phyloP scores from a whole-genome alignment of 2,888 invertebrate species.

The Cynaeus angustus region DNA sequence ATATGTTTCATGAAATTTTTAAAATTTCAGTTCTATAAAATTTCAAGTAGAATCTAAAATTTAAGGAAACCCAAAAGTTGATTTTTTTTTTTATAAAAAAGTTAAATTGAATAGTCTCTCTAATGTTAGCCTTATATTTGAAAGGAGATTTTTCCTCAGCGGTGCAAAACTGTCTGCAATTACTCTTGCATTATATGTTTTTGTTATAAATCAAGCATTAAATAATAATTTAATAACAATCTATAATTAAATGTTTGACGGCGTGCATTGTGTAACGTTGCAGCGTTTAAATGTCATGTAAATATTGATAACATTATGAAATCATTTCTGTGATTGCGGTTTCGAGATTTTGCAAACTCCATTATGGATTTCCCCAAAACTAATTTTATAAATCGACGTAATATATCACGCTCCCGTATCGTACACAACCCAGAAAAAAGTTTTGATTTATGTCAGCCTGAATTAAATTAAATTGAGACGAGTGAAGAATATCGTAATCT shows the following conservation, averaged over 20 bases:
- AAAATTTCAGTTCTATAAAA: too few relatives aligned
- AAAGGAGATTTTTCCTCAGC: too few relatives aligned
- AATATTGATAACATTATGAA: conserved; percentile 31
- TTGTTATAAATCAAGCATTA: conserved; percentile 10
- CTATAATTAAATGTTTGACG: conserved; percentile 33
- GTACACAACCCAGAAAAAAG: neutral
- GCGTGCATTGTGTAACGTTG: conserved; percentile 11
- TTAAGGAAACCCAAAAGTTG: too few relatives aligned
- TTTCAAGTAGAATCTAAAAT: too few relatives aligned
- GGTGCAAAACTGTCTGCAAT: too few relatives aligned
- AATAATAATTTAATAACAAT: conserved; percentile 21
- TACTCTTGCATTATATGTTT: conserved; percentile 2
- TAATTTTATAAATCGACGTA: conserved; percentile 10
- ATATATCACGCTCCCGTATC: conserved; percentile 1
- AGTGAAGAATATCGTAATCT: conserved; percentile 28
- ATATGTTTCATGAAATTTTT: too few relatives aligned
- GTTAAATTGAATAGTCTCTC: too few relatives aligned
- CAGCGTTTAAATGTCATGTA: conserved; percentile 21
- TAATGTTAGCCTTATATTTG: too few relatives aligned
- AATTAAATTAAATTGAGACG: conserved; percentile 3
- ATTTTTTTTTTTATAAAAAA: too few relatives aligned
- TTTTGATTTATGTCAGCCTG: conserved; percentile 1
- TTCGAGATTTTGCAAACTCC: conserved; percentile 3
- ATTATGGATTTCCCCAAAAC: conserved; percentile 3
- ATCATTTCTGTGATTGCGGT: conserved; percentile 5